Base-by-base conservation (phyloP, 2,888 invertebrate species). In the Andricus curvator region DNA sequence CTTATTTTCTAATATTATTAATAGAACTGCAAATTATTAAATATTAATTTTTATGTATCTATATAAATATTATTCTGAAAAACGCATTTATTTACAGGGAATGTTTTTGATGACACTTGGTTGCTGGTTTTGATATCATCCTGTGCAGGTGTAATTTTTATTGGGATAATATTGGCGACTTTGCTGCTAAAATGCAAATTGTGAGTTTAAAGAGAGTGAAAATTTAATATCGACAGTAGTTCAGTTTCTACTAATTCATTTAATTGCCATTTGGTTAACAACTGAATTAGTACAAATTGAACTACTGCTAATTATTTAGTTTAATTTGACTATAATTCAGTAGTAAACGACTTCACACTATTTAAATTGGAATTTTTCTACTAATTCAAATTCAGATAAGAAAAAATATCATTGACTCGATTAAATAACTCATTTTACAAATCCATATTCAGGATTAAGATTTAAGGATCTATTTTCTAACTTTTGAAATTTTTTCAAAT, bases 171-270 rank as follows among this genome's bases (percentile, higher is more conserved):
- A 33, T 93, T 97, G 56, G 97, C 97, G 0, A 94, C 97, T 80
- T 95, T 97, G 89, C 94, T 97, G 77, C 94, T 97, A 83, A 96
- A 96, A 92, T 97, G 97, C 93, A 95, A 97, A 95, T 96, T 97
- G 97, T 97, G 93, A 95, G 96, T 95, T 84, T 56, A 56, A 60
- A 60, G 4, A 22, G 11, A 60, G 4, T 22, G 0, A 3, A 60
- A n/a, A 22, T 60, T n/a, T 60, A n/a, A 22, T 60, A 11, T 60
- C 20, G 9, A n/a, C 48, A 17, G 48, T 48, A 17, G 17, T 56
- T 56, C 0, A 11, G 0, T n/a, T 56, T n/a, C 1, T 4, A 56
- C 9, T 62, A 22, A 22, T 17, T 17, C 4, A 48, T 48, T 48
- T 48, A 17, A 17, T 48, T 48, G 5, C 17, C 17, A 48, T 15